Conservation (phyloP, 2,888 invertebrate species). For the Megamerina dolium region DNA sequence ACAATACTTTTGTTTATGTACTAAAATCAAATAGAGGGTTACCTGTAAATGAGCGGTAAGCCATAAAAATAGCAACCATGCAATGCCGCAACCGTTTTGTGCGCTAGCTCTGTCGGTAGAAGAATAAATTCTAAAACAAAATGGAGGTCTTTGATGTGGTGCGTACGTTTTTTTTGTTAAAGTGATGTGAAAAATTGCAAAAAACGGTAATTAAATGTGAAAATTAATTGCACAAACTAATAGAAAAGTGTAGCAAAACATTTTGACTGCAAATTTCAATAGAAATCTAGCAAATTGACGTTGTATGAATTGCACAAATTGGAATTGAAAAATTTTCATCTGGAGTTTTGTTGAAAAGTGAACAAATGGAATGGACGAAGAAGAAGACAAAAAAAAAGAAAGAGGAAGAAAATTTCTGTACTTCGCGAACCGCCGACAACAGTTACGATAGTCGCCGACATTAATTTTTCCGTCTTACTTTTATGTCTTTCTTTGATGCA, state of each 20-base stretch:
- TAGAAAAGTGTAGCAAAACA: constrained; percentile 26
- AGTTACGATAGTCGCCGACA: too few relatives aligned
- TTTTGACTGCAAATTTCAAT: constrained; percentile 16
- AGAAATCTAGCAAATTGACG: constrained; percentile 13
- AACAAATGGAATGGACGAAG: constrained; percentile 1
- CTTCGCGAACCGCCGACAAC: constrained; percentile 36
- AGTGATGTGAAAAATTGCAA: constrained; percentile 43
- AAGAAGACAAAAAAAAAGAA: constrained; percentile 11
- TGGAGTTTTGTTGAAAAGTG: constrained; percentile 13
- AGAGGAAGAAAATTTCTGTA: constrained; percentile 39
- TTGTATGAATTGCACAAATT: constrained; percentile 34
- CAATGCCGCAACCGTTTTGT: neutral
- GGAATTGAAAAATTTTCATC: constrained; percentile 30
- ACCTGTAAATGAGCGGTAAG: too few relatives aligned
- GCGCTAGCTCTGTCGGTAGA: constrained; percentile 20
- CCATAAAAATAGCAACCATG: too few relatives aligned
- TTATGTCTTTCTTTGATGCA: too few relatives aligned
- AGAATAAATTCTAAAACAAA: constrained; percentile 45
- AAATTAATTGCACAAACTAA: constrained; percentile 33
- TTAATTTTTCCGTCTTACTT: too few relatives aligned
- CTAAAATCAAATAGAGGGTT: too few relatives aligned
- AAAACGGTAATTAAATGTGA: constrained; percentile 43
- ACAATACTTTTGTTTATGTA: too few relatives aligned
- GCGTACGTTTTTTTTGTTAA: constrained; percentile 48
- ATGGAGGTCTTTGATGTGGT: constrained; percentile 51